Base-by-base conservation (phyloP, 2,888 invertebrate genomes). In the Sarcophaga carnaria region DNA sequence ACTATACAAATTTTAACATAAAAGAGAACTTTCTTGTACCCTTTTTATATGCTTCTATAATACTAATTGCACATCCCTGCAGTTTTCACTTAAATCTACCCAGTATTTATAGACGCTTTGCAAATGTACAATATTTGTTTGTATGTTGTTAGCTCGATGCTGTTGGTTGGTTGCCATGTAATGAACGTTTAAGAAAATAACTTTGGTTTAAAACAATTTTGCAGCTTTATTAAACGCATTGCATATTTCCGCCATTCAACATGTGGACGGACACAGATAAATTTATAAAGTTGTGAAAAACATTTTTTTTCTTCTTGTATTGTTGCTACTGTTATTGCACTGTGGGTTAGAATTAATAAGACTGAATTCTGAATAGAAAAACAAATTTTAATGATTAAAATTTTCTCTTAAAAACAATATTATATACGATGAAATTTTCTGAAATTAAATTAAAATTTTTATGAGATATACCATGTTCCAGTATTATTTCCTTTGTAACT, bases 161-260 rank as follows among this genome's bases (percentile, higher is more conserved):
- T 88, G 88, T 37, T 37, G 37, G 37, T 37, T 79, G 74, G 78
- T 27, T 85, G 77, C 60, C 70, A 74, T 88, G 71, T 22, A 49
- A 84, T 66, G 17, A 59, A 71, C 86, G 83, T 69, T 83, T 67
- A 72, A 66, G 60, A 67, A 77, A 83, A 72, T 72, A 76, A 75
- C 63, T 81, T 75, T 66, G 60, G 12, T n/a, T 78, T 70, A 70
- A 76, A 72, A 76, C 66, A 76, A 72, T 37, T 81, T 81, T 85
- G 85, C 74, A 81, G 78, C 81, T 85, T 59, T 82, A 82, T 83
- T 83, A 86, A 80, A 86, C 62, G 72, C 82, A 86, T 72, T 86
- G 79, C 60, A 79, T 79, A 79, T 86, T 82, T 86, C 76, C 76
- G 79, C 76, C 63, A 82, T 80, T 45, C 54, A 79, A 75, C 75